A percentile compares a stretch with the other conserved stretches of the same genome.
These are phyloP conservation scores for Synergus gifuensis DNA, from an alignment of 2,888 invertebrate species.

Conservation along the genomic window DNA sequence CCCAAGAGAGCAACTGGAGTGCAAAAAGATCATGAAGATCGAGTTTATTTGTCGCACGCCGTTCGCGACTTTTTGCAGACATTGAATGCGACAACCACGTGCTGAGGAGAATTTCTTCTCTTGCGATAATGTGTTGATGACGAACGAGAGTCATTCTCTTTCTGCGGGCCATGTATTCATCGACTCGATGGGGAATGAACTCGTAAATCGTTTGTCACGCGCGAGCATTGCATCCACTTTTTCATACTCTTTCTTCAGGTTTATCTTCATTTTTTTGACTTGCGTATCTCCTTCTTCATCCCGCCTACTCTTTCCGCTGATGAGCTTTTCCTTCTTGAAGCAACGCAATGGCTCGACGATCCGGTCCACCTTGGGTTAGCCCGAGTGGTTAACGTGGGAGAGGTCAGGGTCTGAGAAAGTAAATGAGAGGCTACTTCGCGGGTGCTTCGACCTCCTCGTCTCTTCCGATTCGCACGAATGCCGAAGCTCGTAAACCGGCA, in stretches of 20 bases:
- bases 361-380: conserved; percentile 54
- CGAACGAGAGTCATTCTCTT: conserved; percentile 40
- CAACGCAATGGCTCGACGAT: conserved; percentile 52
- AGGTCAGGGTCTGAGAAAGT: conserved; percentile 65
- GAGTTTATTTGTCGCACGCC: conserved; percentile 49
- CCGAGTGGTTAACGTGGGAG: conserved; percentile 65
- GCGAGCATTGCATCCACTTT: conserved; percentile 63
- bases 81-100: conserved; percentile 4
- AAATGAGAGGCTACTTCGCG: conserved; percentile 57
- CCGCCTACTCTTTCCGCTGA: conserved; percentile 53
- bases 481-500: conserved; percentile 27
- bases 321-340: conserved; percentile 53
- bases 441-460: conserved; percentile 60
- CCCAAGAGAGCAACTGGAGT: conserved; percentile 23
- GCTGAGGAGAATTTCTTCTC: conserved; percentile 28
- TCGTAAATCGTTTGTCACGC: conserved; percentile 67
- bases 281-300: conserved; percentile 20
- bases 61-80: conserved; percentile 44
- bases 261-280: conserved; percentile 46
- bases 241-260: conserved; percentile 67
- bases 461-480: conserved; percentile 60
- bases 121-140: neutral
- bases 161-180: conserved; percentile 46
- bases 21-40: conserved; percentile 50
- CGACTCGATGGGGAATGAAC: conserved; percentile 58